phyloP scores from a whole-genome alignment of 2,888 invertebrate species.

The Saturnia japonica region DNA sequence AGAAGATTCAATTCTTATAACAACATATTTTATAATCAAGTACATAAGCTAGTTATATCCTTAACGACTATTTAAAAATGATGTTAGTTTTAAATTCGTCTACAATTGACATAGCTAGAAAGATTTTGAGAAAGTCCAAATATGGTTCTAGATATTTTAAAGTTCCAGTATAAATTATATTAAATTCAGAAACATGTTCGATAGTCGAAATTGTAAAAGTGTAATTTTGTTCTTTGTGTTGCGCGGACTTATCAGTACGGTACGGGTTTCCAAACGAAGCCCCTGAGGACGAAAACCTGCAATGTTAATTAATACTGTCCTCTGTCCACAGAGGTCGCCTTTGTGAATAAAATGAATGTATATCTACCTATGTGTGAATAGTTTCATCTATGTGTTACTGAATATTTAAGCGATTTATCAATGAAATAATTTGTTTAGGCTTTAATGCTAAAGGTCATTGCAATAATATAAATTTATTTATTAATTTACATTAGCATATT shows the following conservation, averaged over 20 bases:
- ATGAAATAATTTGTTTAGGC: neutral
- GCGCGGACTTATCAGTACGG: neutral
- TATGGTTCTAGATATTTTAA: neutral
- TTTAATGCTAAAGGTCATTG: too few relatives aligned
- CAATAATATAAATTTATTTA: too few relatives aligned
- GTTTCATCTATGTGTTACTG: neutral
- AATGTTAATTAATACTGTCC: slow-evolving; percentile 22
- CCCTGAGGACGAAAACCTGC: slow-evolving; percentile 9
- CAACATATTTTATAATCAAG: neutral
- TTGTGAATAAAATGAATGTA: slow-evolving; percentile 11
- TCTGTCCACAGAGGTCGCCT: slow-evolving; percentile 13
- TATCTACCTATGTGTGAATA: neutral
- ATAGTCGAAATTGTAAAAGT: neutral
- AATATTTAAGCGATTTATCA: neutral
- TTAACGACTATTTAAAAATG: neutral
- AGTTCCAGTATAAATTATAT: neutral
- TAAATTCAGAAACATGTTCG: neutral
- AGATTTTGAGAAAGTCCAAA: neutral
- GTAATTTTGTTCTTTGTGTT: slow-evolving; percentile 6
- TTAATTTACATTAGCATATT: too few relatives aligned
- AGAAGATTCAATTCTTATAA: neutral
- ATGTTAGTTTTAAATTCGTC: neutral
- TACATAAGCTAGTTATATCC: too few relatives aligned
- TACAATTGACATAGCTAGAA: neutral
- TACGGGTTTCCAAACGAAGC: slow-evolving; percentile 11